A percentile compares a stretch with the other conserved stretches of the same genome.
phyloP scores from a whole-genome alignment of 1,140 invertebrate genomes.

The Drosophila dunni region DNA sequence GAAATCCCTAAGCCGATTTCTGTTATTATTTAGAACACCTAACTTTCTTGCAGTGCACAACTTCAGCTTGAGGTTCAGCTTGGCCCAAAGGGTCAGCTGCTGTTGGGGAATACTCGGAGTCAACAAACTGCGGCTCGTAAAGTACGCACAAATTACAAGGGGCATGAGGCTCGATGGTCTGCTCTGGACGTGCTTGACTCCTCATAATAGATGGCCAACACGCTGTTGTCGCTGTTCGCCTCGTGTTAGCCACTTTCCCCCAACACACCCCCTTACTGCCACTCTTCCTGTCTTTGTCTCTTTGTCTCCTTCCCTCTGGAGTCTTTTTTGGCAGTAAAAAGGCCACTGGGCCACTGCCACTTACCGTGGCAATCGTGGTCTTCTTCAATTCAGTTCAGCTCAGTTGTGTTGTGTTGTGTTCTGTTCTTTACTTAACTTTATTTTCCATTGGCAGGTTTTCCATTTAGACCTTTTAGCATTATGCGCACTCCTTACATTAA shows the following conservation, averaged over 20 bases:
- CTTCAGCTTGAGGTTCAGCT: background rate
- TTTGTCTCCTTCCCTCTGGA: slow-evolving; percentile 25
- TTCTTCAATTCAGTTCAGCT: background rate
- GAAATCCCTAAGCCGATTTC: too few species aligned
- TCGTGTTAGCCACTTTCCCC: background rate
- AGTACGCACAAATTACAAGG: slow-evolving; percentile 52
- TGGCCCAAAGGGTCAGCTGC: slow-evolving; percentile 40
- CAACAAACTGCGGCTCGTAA: slow-evolving; percentile 37
- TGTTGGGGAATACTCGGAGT: slow-evolving; percentile 11
- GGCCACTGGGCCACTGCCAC: slow-evolving; percentile 31
- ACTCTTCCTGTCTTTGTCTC: background rate
- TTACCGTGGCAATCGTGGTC: slow-evolving; percentile 12
- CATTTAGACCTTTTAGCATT: slow-evolving; percentile 13
- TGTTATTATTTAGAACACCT: too few species aligned
- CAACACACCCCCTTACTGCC: background rate
- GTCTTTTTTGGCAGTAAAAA: slow-evolving; percentile 43
- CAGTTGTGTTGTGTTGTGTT: too few species aligned
- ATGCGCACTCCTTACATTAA: slow-evolving; percentile 18
- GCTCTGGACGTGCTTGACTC: slow-evolving; percentile 46
- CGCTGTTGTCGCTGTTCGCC: slow-evolving; percentile 22
- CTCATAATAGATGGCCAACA: slow-evolving; percentile 52
- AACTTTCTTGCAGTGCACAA: too few species aligned
- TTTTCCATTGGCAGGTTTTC: background rate
- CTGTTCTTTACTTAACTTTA: background rate
- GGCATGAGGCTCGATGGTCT: slow-evolving; percentile 21